Conservation (phyloP, 2,113 vertebrate genomes). For the Tiliqua scincoides region DNA sequence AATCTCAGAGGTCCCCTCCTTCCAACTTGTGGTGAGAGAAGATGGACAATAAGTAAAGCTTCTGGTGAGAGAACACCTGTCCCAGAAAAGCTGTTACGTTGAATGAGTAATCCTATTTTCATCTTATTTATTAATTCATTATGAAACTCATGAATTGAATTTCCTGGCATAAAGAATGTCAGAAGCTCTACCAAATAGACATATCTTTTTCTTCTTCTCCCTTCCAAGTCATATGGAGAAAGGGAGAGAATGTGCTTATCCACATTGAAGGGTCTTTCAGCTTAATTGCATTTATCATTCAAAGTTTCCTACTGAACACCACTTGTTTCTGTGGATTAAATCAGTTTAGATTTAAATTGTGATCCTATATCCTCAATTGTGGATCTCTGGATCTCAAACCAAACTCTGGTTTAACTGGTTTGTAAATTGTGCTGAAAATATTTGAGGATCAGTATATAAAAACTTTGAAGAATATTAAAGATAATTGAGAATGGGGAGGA, state of each 20-base stretch:
- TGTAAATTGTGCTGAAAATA: accelerated
- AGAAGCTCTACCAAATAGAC: background rate
- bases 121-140: background rate
- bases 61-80: background rate
- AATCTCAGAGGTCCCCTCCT: background rate
- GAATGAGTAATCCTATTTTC: background rate
- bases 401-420: background rate
- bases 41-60: background rate
- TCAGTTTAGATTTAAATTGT: background rate
- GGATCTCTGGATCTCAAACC: too few relatives aligned
- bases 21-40: background rate
- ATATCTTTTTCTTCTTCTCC: background rate
- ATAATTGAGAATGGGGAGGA: accelerated
- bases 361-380: too few relatives aligned
- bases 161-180: background rate
- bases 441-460: accelerated
- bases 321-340: background rate
- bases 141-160: background rate
- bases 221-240: background rate
- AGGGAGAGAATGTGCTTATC: accelerated
- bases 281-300: background rate
- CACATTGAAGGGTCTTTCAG: accelerated
- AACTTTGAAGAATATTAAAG: accelerated
- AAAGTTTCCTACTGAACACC: accelerated
- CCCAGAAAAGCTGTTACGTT: background rate